Percentiles rank a stretch among this genome's conserved stretches.
Evolutionary conservation across 2,888 invertebrate genomes (phyloP).

Genomic region (Agriotes lineatus): DNA sequence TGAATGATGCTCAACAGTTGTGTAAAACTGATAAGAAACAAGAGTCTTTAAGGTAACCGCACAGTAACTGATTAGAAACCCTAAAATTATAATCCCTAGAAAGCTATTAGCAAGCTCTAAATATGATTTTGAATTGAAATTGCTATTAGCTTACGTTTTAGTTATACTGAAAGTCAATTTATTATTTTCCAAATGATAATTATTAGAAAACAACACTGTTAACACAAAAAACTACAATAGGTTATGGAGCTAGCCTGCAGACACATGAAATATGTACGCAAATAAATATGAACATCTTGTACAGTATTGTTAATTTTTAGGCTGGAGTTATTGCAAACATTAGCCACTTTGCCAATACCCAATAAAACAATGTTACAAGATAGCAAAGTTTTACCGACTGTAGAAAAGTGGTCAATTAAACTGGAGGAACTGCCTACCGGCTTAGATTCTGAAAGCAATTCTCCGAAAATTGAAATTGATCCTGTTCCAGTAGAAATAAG

Average conservation of each 20-base stretch:
- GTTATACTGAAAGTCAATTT: no score
- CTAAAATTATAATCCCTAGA: no score
- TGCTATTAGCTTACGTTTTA: no score
- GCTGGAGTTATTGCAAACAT: slow-evolving; percentile 80
- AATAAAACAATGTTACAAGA: slow-evolving; percentile 95
- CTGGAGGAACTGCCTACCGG: slow-evolving; percentile 63
- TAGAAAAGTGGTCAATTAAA: slow-evolving; percentile 83
- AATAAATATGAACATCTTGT: no score
- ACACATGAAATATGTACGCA: no score
- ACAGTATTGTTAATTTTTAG: slow-evolving; percentile 68
- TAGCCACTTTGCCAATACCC: slow-evolving; percentile 89
- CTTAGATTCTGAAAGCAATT: slow-evolving; percentile 63
- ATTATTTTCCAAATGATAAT: no score
- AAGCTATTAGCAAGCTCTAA: no score
- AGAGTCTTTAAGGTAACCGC: slow-evolving; percentile 57
- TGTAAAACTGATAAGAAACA: slow-evolving; percentile 58
- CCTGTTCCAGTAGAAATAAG: background rate
- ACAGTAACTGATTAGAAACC: no score
- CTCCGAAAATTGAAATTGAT: slow-evolving; percentile 57
- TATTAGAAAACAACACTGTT: no score
- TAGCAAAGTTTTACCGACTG: slow-evolving; percentile 87
- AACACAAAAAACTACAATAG: no score
- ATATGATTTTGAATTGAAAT: no score
- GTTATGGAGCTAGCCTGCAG: no score
- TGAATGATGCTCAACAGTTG: slow-evolving; percentile 77